Base-by-base conservation (phyloP, 2,797 vertebrate species). In the Acanthiza pusilla region DNA sequence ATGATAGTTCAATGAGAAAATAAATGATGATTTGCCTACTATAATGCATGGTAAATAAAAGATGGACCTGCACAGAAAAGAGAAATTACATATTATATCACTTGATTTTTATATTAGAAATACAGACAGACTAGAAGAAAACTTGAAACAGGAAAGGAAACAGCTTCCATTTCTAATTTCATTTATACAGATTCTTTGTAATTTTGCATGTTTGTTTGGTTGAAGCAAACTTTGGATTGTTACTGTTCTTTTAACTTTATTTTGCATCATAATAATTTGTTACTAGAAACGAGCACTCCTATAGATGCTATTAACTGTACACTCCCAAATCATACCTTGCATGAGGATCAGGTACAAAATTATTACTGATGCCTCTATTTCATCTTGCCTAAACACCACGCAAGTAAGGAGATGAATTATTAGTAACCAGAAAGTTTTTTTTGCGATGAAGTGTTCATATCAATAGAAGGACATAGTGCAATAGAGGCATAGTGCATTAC, bases 41-140 rank as follows among this genome's bases (percentile, higher is more conserved):
- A 32, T 94, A 95, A 94, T 92, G 71, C 72, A 84, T 93, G 91
- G 97, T 97, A 97, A 98, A 97, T 97, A 97, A 98, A 98, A 97
- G 95, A 97, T 96, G 71, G 96, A 88, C 92, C 73, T 91, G 85
- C 55, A 63, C 4, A 12, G 54, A 87, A 89, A 80, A 90, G 42
- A 93, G 30, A 75, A 43, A 89, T 87, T 82, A 79, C 73, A 36
- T 88, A 62, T 83, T 86, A 30, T 93, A 58, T 60, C 32, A 82
- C 85, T 94, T 77, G 18, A 73, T 96, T 96, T 96, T 89, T 88
- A 48, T 85, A 72, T 95, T 94, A 81, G 94, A 96, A 96, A 87
- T 48, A 94, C 34, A 79, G 21, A 67, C 11, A 77, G 50, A 88
- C 53, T 79, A 19, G 26, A 89, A 96, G 26, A 70, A 60, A 86